These are phyloP conservation scores for Amaurobius ferox DNA, from an alignment of 2,888 invertebrate species.

Conservation along the genomic window DNA sequence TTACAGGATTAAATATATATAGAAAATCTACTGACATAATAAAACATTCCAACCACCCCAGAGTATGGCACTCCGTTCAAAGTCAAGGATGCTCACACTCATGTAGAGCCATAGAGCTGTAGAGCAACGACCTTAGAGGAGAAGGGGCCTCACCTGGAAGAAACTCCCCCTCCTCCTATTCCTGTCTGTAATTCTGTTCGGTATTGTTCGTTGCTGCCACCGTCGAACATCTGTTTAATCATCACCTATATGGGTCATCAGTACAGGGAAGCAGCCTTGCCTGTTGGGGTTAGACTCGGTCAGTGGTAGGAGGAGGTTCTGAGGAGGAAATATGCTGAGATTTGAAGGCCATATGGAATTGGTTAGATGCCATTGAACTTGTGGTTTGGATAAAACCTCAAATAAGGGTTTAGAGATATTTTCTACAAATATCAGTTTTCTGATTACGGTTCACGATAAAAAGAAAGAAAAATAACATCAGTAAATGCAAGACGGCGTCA, in stretches of 20 bases:
- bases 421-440: too few species aligned
- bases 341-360: too few species aligned
- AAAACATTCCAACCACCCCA: neutral
- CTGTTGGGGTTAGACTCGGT: neutral
- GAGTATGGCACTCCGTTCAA: neutral
- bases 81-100: neutral
- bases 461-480: too few species aligned
- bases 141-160: neutral
- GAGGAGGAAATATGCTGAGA: neutral
- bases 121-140: neutral
- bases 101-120: too few species aligned
- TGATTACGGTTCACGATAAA: too few species aligned
- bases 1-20: too few species aligned
- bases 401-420: too few species aligned
- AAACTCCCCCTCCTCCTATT: conserved; percentile 8
- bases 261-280: neutral
- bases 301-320: neutral
- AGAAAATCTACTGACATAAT: conserved; percentile 15
- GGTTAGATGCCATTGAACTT: too few species aligned
- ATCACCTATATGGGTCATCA: neutral
- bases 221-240: conserved; percentile 12
- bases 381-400: too few species aligned
- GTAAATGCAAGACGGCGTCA: too few species aligned
- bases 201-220: neutral
- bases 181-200: neutral